Percentiles rank a stretch among this genome's conserved stretches.
phyloP scores from a whole-genome alignment of 2,113 vertebrate genomes.

The Archocentrus centrarchus region DNA sequence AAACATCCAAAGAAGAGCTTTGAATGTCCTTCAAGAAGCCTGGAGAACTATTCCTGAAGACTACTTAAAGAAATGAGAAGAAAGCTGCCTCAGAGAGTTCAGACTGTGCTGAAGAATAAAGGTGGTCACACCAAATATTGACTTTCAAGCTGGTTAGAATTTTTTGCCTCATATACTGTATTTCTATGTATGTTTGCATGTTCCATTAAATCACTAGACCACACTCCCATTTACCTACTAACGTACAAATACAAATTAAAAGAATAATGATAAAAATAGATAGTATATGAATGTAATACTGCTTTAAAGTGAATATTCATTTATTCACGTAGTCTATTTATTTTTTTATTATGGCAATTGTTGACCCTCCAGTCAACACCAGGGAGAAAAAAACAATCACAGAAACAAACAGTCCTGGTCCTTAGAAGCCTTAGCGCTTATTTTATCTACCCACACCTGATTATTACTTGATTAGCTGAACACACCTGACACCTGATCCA shows the following conservation, averaged over 20 bases:
- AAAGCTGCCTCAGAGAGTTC: neutral
- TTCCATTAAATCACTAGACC: too few species aligned
- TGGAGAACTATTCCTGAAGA: too few species aligned
- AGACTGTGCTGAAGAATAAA: neutral
- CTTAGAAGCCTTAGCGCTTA: too few species aligned
- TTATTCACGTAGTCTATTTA: neutral
- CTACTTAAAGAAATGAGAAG: neutral
- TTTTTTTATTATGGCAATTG: neutral
- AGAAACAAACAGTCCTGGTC: neutral
- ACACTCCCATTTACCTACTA: too few species aligned
- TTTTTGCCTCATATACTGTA: too few species aligned
- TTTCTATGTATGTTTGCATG: too few species aligned
- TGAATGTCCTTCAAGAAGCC: too few species aligned
- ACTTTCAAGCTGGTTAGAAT: too few species aligned
- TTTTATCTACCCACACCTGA: neutral
- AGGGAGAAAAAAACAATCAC: neutral
- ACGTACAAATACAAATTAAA: neutral
- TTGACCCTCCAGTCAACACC: neutral
- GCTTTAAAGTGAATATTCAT: neutral
- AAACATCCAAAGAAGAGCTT: neutral
- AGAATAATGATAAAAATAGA: neutral
- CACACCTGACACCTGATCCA: conserved; percentile 12
- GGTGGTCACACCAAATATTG: too few species aligned
- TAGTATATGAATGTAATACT: neutral
- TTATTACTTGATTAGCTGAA: neutral